Evolutionary conservation across 2,797 vertebrate species (phyloP), one percentile per base, ranked within the genome.

Genomic region (Lateolabrax maculatus): DNA sequence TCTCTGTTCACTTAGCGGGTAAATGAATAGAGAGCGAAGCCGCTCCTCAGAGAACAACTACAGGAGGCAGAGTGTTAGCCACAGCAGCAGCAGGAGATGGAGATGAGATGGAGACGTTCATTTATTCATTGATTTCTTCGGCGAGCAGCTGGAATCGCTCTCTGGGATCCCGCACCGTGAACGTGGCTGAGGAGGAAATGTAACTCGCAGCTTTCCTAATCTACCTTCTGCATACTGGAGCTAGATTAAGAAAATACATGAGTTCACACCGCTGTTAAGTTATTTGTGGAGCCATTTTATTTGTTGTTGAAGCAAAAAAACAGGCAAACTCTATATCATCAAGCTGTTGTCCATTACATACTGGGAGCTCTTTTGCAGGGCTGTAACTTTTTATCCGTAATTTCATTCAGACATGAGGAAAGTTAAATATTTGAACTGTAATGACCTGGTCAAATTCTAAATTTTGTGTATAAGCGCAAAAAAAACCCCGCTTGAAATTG

Each of bases 41-140:
- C 9, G 66, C 75, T 90, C 78, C 82, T 79, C 55, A 3, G 89
- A 84, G 81, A 77, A 55, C 75, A 56, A 52, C 75, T 29, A 18
- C 53, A 67, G 71, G 69, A 70, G 67, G 43, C 55, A 66, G 36
- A 68, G 58, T 4, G 25, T 81, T 71, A 36, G 68, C 65, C 65
- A 77, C 63, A 61, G 78, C 84, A 60, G 74, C 61, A 41, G 52
- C 63, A 43, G 31, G 78, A 81, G 81, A 81, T 71, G 64, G 68
- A 84, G 87, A 85, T 80, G 82, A 82, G 56, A 73, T 1, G 15
- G 83, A 88, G 73, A 65, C 31, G 53, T 82, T 84, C 72, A 83
- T 83, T 86, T 82, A 89, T 85, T 85, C 83, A 87, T 81, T 15
- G 71, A 78, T 84, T 89, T 87, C 53, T 64, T 60, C 48, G 0